Evolutionary conservation across 2,888 invertebrate species (phyloP).

Genomic region (Chrysolina haemoptera): DNA sequence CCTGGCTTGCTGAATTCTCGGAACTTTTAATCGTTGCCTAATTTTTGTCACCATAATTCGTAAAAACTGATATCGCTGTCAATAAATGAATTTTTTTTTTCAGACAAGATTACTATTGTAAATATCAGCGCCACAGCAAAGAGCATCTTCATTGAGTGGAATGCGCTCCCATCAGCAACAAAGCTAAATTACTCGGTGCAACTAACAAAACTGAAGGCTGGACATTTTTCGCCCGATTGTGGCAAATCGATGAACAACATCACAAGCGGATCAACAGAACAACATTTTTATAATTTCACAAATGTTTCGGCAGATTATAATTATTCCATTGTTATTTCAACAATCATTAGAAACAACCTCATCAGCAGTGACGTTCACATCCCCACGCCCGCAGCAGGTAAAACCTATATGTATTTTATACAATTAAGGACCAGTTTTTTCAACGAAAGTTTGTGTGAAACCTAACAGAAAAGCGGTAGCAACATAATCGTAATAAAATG

Average conservation of each 20-base stretch:
- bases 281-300: conserved; percentile 8
- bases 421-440: too few species aligned
- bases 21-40: too few species aligned
- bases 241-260: background rate
- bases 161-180: background rate
- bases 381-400: conserved; percentile 20
- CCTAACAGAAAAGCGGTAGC: too few species aligned
- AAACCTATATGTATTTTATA: background rate
- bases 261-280: background rate
- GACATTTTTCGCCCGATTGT: conserved; percentile 33
- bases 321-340: conserved; percentile 15
- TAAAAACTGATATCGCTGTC: too few species aligned
- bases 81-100: background rate
- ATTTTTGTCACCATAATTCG: too few species aligned
- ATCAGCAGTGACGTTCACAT: background rate
- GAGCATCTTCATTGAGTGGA: background rate
- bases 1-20: too few species aligned
- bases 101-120: background rate
- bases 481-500: too few species aligned
- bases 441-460: too few species aligned
- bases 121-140: background rate
- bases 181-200: conserved; percentile 10
- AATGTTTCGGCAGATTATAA: conserved; percentile 19
- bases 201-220: background rate
- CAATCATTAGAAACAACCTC: background rate